Conservation (phyloP, 2,888 invertebrate genomes). For the Liopterus haemorrhoidalis region DNA sequence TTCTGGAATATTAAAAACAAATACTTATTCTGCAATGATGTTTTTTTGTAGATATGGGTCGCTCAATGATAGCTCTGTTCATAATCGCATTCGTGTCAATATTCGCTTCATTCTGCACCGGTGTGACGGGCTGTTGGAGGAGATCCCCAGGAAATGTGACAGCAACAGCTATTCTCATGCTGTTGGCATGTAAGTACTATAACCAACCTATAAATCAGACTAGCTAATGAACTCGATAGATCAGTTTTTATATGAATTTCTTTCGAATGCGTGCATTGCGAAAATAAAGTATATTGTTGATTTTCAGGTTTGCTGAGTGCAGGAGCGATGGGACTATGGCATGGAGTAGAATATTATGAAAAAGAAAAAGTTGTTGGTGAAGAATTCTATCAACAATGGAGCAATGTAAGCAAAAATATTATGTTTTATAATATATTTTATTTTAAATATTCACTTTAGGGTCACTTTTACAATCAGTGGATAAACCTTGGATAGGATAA, state of each 20-base stretch:
- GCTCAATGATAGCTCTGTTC: constrained; percentile 89
- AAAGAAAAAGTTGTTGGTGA: constrained; percentile 89
- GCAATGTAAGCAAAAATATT: constrained; percentile 59
- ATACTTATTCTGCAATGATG: too few species aligned
- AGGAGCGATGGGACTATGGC: constrained; percentile 93
- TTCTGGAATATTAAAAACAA: too few species aligned
- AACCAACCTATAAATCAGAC: too few species aligned
- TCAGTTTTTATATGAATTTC: too few species aligned
- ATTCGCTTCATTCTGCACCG: constrained; percentile 92
- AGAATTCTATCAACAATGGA: constrained; percentile 91
- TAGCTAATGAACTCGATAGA: too few species aligned
- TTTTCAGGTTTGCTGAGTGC: constrained; percentile 77
- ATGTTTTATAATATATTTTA: constrained; percentile 6
- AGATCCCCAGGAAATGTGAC: constrained; percentile 90
- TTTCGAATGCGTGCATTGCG: constrained; percentile 2
- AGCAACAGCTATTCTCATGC: constrained; percentile 85
- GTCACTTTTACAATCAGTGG: neutral
- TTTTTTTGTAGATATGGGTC: constrained; percentile 66
- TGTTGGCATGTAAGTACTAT: constrained; percentile 70
- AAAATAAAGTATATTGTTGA: constrained; percentile 6
- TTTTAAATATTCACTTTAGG: constrained; percentile 11
- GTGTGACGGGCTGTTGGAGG: constrained; percentile 94
- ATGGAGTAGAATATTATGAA: constrained; percentile 92
- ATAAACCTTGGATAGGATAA: too few species aligned
- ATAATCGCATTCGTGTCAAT: constrained; percentile 87